Evolutionary conservation across 2,797 vertebrate species (phyloP), one percentile per base, ranked within the genome.

Genomic region (Falco peregrinus): DNA sequence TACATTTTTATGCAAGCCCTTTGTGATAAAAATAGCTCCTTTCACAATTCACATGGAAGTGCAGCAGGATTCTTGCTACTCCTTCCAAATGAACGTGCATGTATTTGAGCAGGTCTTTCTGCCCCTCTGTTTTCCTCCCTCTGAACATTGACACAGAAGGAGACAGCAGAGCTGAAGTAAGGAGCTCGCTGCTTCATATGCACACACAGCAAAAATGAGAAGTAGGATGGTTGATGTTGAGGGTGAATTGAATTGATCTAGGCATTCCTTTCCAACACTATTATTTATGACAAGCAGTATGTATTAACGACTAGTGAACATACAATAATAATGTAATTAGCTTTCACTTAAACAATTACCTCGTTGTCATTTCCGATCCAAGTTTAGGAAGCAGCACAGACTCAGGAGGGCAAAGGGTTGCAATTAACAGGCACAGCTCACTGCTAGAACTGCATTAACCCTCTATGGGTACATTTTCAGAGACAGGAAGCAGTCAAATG

Each of bases 21-120:
- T 93, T 86, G 87, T 74, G 83, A 91, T 56, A 90, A 95, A 96
- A 96, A 95, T 94, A 97, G 78, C 54, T 69, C 31, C 61, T 88
- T 65, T 84, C 61, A 87, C 73, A 93, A 86, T 87, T 94, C 71
- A 59, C 61, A 25, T 2, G 12, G 35, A 84, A 64, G 10, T 47
- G 35, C 60, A 83, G 33, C 60, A 79, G 73, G 60, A 74, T 56
- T 35, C n/a, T 78, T 43, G 33, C 16, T 47, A 17, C 18, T 63
- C 21, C n/a, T 73, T 83, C 65, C 76, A 89, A 92, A 67, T 2
- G 11, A 76, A 10, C 21, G 10, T 29, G 16, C 13, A 3, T 33
- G 16, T 16, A 21, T 91, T 10, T 53, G 50, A 73, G 54, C 14
- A 78, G 57, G 31, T 65, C 53, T 48, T 24, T 8, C 48, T 77